A percentile compares a stretch with the other conserved stretches of the same genome.
Conservation (phyloP, 2,797 vertebrate species). For the Emys orbicularis region DNA sequence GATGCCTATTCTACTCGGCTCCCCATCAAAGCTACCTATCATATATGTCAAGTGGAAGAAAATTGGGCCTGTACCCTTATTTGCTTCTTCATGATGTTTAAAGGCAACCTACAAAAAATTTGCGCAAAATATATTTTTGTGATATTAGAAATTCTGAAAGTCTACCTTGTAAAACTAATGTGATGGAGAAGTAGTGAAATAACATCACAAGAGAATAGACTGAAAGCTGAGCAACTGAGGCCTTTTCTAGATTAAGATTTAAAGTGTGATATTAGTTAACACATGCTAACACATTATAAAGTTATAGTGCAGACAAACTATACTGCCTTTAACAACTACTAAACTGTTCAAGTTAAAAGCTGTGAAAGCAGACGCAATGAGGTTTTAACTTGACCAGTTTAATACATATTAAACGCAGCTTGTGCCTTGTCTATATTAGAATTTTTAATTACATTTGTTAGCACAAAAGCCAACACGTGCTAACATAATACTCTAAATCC, state of each 20-base stretch:
- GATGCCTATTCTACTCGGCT: neutral
- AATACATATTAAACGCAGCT: neutral
- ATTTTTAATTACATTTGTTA: neutral
- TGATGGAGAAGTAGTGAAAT: neutral
- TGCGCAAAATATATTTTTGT: rapidly evolving
- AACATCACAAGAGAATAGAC: neutral
- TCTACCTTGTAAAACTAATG: neutral
- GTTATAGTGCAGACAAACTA: neutral
- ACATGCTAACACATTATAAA: neutral
- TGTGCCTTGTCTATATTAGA: neutral
- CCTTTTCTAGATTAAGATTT: neutral
- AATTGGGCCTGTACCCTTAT: neutral
- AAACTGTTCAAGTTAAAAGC: neutral
- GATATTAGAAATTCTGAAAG: neutral
- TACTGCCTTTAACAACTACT: neutral
- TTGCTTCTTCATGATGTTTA: neutral
- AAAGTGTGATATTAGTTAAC: neutral
- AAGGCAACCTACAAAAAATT: neutral
- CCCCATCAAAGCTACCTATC: neutral
- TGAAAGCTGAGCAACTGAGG: neutral
- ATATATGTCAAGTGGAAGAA: neutral
- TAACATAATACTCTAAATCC: neutral
- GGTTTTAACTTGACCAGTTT: neutral
- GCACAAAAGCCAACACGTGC: neutral
- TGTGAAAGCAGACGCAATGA: neutral